These are phyloP conservation scores for Brachystomella parvula DNA, from an alignment of 1,140 invertebrate species.

Conservation along the genomic window DNA sequence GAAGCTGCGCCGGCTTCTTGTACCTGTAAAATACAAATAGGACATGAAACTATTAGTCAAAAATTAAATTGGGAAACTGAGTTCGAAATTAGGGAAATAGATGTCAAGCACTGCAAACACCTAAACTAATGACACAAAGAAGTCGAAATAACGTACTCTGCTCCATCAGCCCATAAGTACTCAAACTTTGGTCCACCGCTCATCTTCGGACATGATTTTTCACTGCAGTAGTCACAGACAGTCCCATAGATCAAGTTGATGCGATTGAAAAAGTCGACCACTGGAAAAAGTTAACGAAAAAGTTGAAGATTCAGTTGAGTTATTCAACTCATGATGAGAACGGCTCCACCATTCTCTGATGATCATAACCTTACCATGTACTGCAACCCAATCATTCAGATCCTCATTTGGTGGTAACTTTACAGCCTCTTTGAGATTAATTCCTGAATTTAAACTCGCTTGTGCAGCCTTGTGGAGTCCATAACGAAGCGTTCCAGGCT, in stretches of 20 bases:
- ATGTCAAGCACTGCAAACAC: too few relatives aligned
- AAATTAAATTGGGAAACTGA: not conserved
- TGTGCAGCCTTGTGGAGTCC: constrained; percentile 89
- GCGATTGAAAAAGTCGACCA: constrained; percentile 93
- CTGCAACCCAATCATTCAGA: constrained; percentile 88
- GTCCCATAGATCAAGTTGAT: constrained; percentile 91
- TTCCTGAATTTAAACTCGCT: constrained; percentile 86
- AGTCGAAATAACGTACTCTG: constrained; percentile 45
- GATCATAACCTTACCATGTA: constrained; percentile 67
- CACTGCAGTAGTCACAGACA: constrained; percentile 64
- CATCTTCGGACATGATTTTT: constrained; percentile 82
- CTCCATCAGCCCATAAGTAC: constrained; percentile 88
- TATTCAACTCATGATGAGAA: not conserved
- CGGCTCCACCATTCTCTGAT: not conserved
- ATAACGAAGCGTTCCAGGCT: constrained; percentile 81
- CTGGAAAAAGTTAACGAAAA: constrained; percentile 47
- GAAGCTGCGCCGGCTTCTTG: constrained; percentile 79
- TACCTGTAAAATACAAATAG: too few relatives aligned
- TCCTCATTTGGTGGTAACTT: constrained; percentile 78
- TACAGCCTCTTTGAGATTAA: constrained; percentile 78
- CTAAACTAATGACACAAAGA: not conserved
- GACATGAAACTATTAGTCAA: too few relatives aligned
- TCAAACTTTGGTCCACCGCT: constrained; percentile 69
- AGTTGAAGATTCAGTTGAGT: not conserved
- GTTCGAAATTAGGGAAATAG: too few relatives aligned